Conservation (phyloP, 2,797 vertebrate genomes). For the Cephalopachus bancanus region DNA sequence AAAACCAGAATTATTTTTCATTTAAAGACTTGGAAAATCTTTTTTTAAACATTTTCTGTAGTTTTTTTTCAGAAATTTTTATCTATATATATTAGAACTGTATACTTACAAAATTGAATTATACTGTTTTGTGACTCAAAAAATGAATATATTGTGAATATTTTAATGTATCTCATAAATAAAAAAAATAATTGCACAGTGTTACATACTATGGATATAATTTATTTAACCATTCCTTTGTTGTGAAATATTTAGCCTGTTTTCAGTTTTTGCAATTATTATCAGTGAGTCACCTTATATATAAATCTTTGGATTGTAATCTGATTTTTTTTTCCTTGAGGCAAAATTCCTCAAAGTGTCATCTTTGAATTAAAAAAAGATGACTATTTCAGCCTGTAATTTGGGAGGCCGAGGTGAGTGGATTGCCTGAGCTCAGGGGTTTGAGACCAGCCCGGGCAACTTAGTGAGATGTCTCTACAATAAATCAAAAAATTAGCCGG, state of each 20-base stretch:
- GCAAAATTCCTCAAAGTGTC: neutral
- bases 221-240: neutral
- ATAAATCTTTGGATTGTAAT: slow-evolving; percentile 28
- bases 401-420: too few species aligned
- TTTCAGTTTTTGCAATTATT: neutral
- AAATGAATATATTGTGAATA: neutral
- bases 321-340: slow-evolving; percentile 30
- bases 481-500: too few species aligned
- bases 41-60: neutral
- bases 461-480: too few species aligned
- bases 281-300: neutral
- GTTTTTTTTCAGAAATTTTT: slow-evolving; percentile 1
- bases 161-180: slow-evolving; percentile 17
- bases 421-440: too few species aligned
- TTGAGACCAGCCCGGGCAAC: too few species aligned
- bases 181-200: neutral
- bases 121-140: neutral
- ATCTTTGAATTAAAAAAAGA: slow-evolving; percentile 44
- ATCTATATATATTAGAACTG: neutral
- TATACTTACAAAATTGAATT: neutral
- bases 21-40: neutral
- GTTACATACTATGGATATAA: neutral
- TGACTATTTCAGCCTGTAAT: neutral
- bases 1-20: slow-evolving; percentile 41
- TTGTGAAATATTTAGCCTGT: neutral